These are phyloP conservation scores for Oscheius sp. DNA, from an alignment of 1,140 invertebrate species.

Conservation along the genomic window DNA sequence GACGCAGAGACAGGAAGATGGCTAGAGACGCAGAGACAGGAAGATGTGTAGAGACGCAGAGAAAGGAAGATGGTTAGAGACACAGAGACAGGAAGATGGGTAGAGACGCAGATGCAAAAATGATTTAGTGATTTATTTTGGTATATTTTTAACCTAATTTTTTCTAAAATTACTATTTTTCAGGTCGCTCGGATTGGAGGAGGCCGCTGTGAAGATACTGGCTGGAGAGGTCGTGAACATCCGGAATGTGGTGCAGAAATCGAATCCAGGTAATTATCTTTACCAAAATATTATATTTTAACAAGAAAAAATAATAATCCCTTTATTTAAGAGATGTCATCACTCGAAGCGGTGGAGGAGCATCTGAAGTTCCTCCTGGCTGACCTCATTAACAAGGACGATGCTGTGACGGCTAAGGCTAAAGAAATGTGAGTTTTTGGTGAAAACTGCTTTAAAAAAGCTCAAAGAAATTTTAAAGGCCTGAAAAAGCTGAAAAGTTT, in stretches of 20 bases:
- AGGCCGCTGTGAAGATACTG: neutral
- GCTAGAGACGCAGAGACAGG: too few species aligned
- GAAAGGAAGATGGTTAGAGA: too few species aligned
- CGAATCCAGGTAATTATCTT: neutral
- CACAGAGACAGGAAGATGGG: too few species aligned
- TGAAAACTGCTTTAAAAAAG: too few species aligned
- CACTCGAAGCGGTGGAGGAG: constrained; percentile 8
- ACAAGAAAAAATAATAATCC: neutral
- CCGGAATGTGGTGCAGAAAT: neutral
- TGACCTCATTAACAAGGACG: constrained; percentile 8
- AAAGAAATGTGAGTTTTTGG: constrained; percentile 10
- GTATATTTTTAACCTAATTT: neutral
- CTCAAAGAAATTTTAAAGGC: too few species aligned
- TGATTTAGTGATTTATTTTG: too few species aligned
- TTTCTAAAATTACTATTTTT: neutral
- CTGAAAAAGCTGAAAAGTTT: neutral
- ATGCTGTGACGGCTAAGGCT: neutral
- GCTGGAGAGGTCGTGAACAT: neutral
- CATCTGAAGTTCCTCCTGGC: constrained; percentile 4
- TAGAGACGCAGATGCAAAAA: too few species aligned
- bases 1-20: too few species aligned
- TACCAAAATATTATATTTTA: neutral
- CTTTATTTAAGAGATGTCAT: neutral
- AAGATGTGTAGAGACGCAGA: too few species aligned
- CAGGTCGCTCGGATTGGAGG: constrained; percentile 6